Percentiles rank a stretch among this genome's conserved stretches.
Conservation (phyloP, 2,888 invertebrate genomes). For the Catocala fraxini region DNA sequence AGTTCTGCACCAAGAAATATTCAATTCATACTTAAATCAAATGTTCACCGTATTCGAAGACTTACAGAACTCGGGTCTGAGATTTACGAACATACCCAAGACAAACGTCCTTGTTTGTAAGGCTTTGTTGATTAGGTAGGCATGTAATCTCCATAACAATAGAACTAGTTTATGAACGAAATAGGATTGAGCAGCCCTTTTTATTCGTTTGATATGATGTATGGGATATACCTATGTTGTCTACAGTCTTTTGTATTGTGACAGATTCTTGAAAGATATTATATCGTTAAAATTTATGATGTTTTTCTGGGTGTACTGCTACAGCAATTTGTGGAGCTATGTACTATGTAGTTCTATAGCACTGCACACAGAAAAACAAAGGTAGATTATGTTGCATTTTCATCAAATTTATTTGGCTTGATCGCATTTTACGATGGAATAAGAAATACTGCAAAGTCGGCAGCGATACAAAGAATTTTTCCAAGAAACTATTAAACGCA, state of each 20-base stretch:
- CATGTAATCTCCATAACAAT: constrained; percentile 53
- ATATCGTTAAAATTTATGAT: constrained; percentile 28
- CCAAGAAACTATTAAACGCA: no score
- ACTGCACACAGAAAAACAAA: no score
- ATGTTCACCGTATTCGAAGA: constrained; percentile 11
- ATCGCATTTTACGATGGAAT: no score
- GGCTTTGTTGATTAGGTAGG: constrained; percentile 35
- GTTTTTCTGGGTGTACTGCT: constrained; percentile 7
- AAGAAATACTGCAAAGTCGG: no score
- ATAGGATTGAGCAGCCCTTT: constrained; percentile 33
- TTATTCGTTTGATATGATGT: constrained; percentile 30
- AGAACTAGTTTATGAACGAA: constrained; percentile 47
- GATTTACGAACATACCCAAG: constrained; percentile 21
- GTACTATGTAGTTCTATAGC: no score
- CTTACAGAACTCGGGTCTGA: constrained; percentile 10
- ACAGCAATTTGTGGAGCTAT: no score
- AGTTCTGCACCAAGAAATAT: not conserved
- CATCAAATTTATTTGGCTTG: no score
- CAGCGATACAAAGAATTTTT: no score
- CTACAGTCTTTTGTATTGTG: constrained; percentile 25
- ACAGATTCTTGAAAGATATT: constrained; percentile 27
- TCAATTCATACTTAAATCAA: constrained; percentile 2
- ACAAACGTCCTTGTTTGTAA: constrained; percentile 24
- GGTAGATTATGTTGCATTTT: constrained; percentile 15
- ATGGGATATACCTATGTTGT: constrained; percentile 13